Evolutionary conservation across 2,797 vertebrate genomes (phyloP).

Genomic region (Carduelis carduelis): DNA sequence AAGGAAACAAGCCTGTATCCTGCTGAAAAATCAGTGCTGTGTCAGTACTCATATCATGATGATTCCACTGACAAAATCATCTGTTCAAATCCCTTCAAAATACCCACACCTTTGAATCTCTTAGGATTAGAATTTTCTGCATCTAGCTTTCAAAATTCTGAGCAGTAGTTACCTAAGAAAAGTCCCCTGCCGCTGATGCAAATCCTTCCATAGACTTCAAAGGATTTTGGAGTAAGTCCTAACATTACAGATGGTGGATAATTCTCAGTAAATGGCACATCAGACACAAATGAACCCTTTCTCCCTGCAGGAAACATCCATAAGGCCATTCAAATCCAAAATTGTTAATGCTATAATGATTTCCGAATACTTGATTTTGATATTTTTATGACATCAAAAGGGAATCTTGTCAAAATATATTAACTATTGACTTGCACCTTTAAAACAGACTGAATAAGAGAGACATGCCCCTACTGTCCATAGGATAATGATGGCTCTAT

Average conservation of each 20-base stretch:
- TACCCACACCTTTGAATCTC: background rate
- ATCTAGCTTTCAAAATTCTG: background rate
- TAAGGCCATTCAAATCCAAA: background rate
- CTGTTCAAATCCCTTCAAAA: background rate
- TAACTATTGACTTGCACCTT: background rate
- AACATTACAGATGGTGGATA: background rate
- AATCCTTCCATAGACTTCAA: constrained; percentile 26
- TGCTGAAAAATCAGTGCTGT: background rate
- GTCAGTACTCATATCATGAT: background rate
- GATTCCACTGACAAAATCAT: background rate
- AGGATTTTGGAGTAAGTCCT: constrained; percentile 12
- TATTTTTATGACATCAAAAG: background rate
- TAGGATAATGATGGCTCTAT: background rate
- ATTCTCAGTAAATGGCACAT: background rate
- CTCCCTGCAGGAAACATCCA: background rate
- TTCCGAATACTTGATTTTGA: background rate
- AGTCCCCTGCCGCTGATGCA: background rate
- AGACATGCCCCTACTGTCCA: background rate
- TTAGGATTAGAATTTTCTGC: background rate
- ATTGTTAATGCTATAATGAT: background rate
- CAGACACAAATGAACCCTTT: background rate
- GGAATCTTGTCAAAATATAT: background rate
- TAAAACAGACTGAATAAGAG: background rate
- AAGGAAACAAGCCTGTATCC: background rate
- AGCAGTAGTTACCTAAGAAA: background rate